These are phyloP conservation scores for Gadopsis marmoratus DNA, from an alignment of 2,797 vertebrate genomes.

Conservation along the genomic window DNA sequence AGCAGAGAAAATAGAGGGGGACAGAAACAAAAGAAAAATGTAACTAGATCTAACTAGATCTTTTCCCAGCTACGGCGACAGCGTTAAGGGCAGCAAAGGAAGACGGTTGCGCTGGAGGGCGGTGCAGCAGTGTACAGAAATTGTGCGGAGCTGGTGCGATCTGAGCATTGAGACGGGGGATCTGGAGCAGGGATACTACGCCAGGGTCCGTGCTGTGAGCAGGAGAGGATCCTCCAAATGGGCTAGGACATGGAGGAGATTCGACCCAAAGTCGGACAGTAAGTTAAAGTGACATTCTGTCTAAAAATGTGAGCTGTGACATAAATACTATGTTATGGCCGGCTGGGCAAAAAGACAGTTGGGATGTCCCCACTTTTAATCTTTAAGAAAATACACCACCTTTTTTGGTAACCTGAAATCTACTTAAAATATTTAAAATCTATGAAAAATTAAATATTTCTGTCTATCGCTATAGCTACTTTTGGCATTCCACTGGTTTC, in stretches of 20 bases:
- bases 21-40: neutral
- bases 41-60: slow-evolving; percentile 28
- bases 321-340: neutral
- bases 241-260: slow-evolving; percentile 64
- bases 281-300: slow-evolving; percentile 56
- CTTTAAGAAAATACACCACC: neutral
- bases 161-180: slow-evolving; percentile 78
- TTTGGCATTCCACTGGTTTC: slow-evolving; percentile 81
- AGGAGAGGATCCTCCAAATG: slow-evolving; percentile 67
- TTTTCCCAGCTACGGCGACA: slow-evolving; percentile 80
- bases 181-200: slow-evolving; percentile 71
- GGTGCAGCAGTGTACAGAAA: slow-evolving; percentile 61
- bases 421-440: neutral
- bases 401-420: neutral
- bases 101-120: slow-evolving; percentile 70
- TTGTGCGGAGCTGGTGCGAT: slow-evolving; percentile 75
- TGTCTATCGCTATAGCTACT: slow-evolving; percentile 61
- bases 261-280: slow-evolving; percentile 81
- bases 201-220: slow-evolving; percentile 72
- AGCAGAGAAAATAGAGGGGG: neutral
- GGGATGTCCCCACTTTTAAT: neutral
- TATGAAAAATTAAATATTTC: neutral
- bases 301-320: neutral
- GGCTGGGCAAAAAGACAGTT: neutral
- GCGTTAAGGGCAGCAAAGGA: slow-evolving; percentile 15